Evolutionary conservation across 1,140 invertebrate species (phyloP), one percentile per base, ranked within the genome.

Genomic region (Plodia interpunctella): DNA sequence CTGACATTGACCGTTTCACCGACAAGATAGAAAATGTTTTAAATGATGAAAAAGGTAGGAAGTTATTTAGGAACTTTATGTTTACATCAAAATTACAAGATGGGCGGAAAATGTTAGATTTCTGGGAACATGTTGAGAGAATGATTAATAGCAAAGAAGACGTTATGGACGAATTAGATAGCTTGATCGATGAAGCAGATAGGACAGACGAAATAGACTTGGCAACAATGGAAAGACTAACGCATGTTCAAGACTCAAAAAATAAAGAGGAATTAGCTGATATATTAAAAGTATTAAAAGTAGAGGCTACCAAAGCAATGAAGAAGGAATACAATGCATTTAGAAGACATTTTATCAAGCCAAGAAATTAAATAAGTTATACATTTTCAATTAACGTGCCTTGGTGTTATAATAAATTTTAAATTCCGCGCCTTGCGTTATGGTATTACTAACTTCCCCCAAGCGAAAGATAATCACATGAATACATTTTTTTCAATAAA

Each of bases 21-120:
- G 88, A 90, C 59, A 90, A 80, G 74, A 85, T 90, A 55, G 88
- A 90, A 67, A 90, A 90, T 78, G 84, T 90, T 25, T 67, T 90
- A 20, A 84, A 80, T 38, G 83, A 90, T 63, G 85, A 88, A 55
- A 90, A 84, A 57, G 90, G 90, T 1, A 76, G 81, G 54, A 72
- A 78, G 18, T 65, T 90, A 9, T 90, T 90, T 65, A 80, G 86
- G 60, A 86, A 84, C 63, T 90, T 86, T 60, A 88, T 90, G 86
- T 78, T 73, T 52, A 80, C 86, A 3, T 76, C 79, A 17, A 87
- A 88, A 55, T 72, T 90, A 70, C 80, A 65, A 63, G 67, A 80
- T 57, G 90, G 87, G 17, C 76, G 78, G 17, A 68, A 65, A 60
- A 72, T 73, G 20, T 66, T 90, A 25, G 76, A 82, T 65, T 78